A percentile compares a stretch with the other conserved stretches of the same genome.
These are phyloP conservation scores for Okapia johnstoni DNA, from an alignment of 2,113 vertebrate species.

Conservation along the genomic window DNA sequence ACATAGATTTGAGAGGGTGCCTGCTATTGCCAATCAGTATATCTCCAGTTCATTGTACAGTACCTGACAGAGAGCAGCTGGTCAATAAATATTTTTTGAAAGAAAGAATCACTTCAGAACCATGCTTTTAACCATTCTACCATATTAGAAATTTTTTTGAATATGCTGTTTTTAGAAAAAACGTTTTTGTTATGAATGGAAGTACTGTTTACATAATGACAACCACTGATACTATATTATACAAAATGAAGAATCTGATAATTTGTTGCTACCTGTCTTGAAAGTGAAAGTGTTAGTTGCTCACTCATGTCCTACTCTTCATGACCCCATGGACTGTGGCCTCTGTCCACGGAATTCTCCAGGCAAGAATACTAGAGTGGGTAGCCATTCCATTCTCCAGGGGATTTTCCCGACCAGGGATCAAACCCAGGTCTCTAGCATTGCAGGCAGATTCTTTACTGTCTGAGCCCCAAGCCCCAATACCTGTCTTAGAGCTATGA, in stretches of 20 bases:
- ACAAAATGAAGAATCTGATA: background rate
- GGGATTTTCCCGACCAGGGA: background rate
- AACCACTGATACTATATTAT: background rate
- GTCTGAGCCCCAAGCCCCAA: background rate
- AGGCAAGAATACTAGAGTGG: background rate
- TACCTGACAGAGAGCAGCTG: background rate
- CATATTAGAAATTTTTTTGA: background rate
- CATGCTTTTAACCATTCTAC: background rate
- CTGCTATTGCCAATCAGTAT: background rate
- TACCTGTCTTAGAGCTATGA: background rate
- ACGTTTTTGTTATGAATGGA: background rate
- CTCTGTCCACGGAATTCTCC: background rate
- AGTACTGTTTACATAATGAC: background rate
- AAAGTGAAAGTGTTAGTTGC: background rate
- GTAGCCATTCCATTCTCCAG: background rate
- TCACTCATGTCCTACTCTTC: background rate
- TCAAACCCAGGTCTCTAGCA: background rate
- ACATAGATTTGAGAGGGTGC: background rate
- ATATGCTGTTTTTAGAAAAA: background rate
- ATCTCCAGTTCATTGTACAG: background rate
- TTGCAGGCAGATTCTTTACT: background rate
- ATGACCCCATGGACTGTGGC: background rate
- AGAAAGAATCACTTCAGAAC: background rate
- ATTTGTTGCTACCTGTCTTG: background rate
- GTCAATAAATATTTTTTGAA: background rate